Conservation (phyloP, 2,797 vertebrate genomes). For the Anguilla marmorata region DNA sequence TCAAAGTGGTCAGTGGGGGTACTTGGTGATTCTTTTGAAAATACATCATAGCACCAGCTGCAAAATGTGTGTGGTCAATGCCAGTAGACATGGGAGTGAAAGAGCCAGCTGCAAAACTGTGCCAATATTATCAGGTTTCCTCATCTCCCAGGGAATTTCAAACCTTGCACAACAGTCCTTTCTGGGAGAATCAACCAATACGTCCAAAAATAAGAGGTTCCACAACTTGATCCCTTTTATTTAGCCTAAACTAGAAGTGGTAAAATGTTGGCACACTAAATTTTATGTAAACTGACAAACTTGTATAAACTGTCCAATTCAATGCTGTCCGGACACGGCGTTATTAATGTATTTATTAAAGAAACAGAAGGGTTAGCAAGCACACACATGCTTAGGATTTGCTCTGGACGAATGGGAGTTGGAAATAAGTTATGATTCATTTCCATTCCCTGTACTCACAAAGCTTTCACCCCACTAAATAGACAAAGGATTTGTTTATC, state of each 20-base stretch:
- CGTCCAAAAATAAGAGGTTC: slow-evolving; percentile 49
- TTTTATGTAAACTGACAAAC: not conserved
- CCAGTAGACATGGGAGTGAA: not conserved
- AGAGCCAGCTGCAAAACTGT: slow-evolving; percentile 2
- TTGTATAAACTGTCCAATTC: not conserved
- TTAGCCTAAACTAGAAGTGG: not conserved
- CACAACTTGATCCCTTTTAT: not conserved
- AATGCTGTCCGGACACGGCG: not conserved
- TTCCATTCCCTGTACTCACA: slow-evolving; percentile 47
- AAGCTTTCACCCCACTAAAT: slow-evolving; percentile 59
- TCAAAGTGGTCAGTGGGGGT: slow-evolving; percentile 15
- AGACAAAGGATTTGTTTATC: slow-evolving; percentile 67
- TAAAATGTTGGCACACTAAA: not conserved
- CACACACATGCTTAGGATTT: slow-evolving; percentile 45
- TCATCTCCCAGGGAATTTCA: not conserved
- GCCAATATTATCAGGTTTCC: not conserved
- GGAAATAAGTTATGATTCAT: slow-evolving; percentile 54
- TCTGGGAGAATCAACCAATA: slow-evolving; percentile 34
- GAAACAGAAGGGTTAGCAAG: slow-evolving; percentile 54
- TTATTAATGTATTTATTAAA: not conserved
- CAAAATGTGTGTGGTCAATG: slow-evolving; percentile 4
- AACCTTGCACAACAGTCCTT: slow-evolving; percentile 32
- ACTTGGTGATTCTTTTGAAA: slow-evolving; percentile 19
- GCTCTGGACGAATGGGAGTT: slow-evolving; percentile 49
- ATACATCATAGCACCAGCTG: slow-evolving; percentile 16